Evolutionary conservation across 2,113 vertebrate species (phyloP).

Genomic region (Thinocorus orbignyianus): DNA sequence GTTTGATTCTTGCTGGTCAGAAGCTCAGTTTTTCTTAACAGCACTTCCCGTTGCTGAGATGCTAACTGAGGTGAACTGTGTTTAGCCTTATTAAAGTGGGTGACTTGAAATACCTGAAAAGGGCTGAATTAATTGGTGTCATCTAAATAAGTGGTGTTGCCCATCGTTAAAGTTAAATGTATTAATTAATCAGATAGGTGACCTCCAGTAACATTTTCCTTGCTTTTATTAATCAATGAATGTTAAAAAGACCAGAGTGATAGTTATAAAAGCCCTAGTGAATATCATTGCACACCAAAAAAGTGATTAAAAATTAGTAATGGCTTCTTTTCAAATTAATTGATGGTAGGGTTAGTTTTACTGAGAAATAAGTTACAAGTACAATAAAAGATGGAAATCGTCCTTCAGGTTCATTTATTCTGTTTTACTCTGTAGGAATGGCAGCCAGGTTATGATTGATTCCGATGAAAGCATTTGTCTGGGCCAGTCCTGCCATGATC

Average conservation of each 20-base stretch:
- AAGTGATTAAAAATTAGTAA: not conserved
- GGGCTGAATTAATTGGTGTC: not conserved
- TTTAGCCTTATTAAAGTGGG: slow-evolving; percentile 1
- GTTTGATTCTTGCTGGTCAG: not conserved
- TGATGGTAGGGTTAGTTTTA: not conserved
- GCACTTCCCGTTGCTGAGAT: not conserved
- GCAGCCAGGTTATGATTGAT: not conserved
- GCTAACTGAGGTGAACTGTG: not conserved
- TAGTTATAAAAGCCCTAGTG: not conserved
- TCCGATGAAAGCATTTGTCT: not conserved
- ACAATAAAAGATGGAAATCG: not conserved
- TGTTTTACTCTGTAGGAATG: not conserved
- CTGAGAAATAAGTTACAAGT: not conserved
- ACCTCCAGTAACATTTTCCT: not conserved
- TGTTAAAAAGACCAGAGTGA: not conserved
- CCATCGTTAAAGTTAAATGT: not conserved
- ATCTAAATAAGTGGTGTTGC: not conserved
- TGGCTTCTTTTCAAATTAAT: not conserved
- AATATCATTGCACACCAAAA: not conserved
- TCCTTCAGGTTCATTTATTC: not conserved
- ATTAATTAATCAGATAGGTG: not conserved
- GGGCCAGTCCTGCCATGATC: not conserved
- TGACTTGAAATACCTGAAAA: not conserved
- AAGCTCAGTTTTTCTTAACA: not conserved
- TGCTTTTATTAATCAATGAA: not conserved